Percentiles rank a stretch among this genome's conserved stretches.
phyloP scores from a whole-genome alignment of 2,888 invertebrate species.

The Athalia cordata region DNA sequence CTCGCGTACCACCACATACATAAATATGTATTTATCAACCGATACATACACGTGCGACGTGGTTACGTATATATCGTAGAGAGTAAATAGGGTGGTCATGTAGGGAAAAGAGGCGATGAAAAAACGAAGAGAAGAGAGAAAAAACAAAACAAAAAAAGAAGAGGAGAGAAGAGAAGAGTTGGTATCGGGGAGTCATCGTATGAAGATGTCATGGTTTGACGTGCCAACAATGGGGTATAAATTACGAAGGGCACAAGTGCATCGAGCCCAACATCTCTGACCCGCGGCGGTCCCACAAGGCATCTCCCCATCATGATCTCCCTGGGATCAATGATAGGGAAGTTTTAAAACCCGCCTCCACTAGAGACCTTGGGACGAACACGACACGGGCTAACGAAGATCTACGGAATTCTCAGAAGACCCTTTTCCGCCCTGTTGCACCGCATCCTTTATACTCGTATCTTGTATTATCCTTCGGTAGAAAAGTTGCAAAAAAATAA shows the following conservation, averaged over 20 bases:
- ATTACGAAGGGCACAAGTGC: slow-evolving; percentile 61
- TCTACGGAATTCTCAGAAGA: slow-evolving; percentile 33
- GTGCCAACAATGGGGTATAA: slow-evolving; percentile 65
- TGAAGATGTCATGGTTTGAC: slow-evolving; percentile 66
- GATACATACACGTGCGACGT: background rate
- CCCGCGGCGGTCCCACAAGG: slow-evolving; percentile 47
- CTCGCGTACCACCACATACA: slow-evolving; percentile 4
- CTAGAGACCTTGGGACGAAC: slow-evolving; percentile 32
- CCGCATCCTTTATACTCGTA: slow-evolving; percentile 8
- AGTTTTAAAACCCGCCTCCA: slow-evolving; percentile 40
- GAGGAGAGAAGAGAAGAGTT: background rate
- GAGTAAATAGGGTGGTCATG: background rate
- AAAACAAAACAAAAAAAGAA: background rate
- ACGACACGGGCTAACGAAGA: slow-evolving; percentile 40
- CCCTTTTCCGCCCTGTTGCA: slow-evolving; percentile 9
- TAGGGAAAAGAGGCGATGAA: slow-evolving; percentile 30
- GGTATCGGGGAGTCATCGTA: slow-evolving; percentile 54
- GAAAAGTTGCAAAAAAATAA: too few species aligned
- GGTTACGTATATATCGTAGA: background rate
- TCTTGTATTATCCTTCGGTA: background rate
- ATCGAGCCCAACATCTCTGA: slow-evolving; percentile 41
- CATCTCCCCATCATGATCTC: slow-evolving; percentile 47
- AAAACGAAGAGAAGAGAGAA: background rate
- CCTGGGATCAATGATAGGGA: slow-evolving; percentile 55
- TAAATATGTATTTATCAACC: background rate